Evolutionary conservation across 2,888 invertebrate species (phyloP).

Genomic region (Brassicogethes aeneus): DNA sequence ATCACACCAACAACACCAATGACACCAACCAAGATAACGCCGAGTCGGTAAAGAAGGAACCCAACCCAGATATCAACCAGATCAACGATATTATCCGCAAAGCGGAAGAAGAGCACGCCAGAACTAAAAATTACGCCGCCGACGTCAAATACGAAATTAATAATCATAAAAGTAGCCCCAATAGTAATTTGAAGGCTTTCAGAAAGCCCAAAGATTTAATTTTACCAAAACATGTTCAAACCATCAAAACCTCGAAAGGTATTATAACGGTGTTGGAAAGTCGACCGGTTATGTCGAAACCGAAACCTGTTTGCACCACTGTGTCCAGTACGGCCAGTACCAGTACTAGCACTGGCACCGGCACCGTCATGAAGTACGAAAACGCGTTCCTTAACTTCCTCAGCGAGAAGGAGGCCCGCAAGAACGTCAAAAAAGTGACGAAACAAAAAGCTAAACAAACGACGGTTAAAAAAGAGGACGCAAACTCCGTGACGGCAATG

Average conservation of each 20-base stretch:
- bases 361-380: conserved; percentile 15
- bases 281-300: conserved; percentile 12
- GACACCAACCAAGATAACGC: not conserved
- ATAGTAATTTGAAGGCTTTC: conserved; percentile 17
- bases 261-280: conserved; percentile 24
- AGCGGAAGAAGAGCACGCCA: conserved; percentile 35
- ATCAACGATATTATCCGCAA: conserved; percentile 37
- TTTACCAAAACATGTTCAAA: conserved; percentile 16
- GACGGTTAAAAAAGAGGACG: not conserved
- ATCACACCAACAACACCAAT: not conserved
- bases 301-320: conserved; percentile 1
- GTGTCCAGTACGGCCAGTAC: conserved; percentile 2
- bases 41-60: not conserved
- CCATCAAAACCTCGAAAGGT: conserved; percentile 26
- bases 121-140: conserved; percentile 16
- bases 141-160: conserved; percentile 2
- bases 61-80: conserved; percentile 21
- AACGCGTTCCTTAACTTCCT: conserved; percentile 25
- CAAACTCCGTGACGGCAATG: conserved; percentile 12
- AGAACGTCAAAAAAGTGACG: not conserved
- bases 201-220: conserved; percentile 16
- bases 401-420: not conserved
- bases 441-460: not conserved
- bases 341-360: conserved; percentile 5
- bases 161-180: too few species aligned